Base-by-base conservation (phyloP, 1,140 invertebrate species). In the Chelonus insularis region DNA sequence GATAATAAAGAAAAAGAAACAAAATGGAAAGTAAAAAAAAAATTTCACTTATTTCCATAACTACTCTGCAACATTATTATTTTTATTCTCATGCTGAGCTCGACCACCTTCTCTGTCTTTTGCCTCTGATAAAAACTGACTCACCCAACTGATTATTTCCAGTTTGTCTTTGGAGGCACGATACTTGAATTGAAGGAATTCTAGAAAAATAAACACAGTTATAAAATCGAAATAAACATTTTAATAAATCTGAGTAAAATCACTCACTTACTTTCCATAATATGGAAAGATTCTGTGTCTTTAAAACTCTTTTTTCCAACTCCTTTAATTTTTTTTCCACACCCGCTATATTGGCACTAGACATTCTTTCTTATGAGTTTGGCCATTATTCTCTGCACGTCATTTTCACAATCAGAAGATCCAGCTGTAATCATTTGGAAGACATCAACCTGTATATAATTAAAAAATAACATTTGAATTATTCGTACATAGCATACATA, bases 181-280 rank as follows among this genome's bases (percentile, higher is more conserved):
- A 18, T 43, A 43, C 16, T 43, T 43, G 16, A 1, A 11, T 16
- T 6, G n/a, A 6, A 43, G 39, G 16, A 16, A 43, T 43, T 43
- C 39, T 43, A 1, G 14, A 43, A 43, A 12, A 43, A 43, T 37
- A 37, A 1, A 37, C 36, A 43, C 5, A 36, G 37, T 9, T 21
- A 39, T 21, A 56, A 39, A 56, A 43, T 14, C n/a, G 4, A 23
- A 12, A 56, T 43, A n/a, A 16, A 43, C 21, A 7, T 36, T 56
- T 56, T 5, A 41, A 56, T 21, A 16, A 55, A 37, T 9, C 16
- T 4, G 25, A 62, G 45, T 34, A 65, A n/a, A n/a, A n/a, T n/a
- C n/a, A n/a, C n/a, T n/a, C n/a, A 52, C 2, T 36, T 20, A 58
- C 55, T 64, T 32, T 18, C 47, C 29, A 56, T 60, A 18, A 58